Evolutionary conservation across 1,140 invertebrate genomes (phyloP).

Genomic region (Himalopsyche phryganea): DNA sequence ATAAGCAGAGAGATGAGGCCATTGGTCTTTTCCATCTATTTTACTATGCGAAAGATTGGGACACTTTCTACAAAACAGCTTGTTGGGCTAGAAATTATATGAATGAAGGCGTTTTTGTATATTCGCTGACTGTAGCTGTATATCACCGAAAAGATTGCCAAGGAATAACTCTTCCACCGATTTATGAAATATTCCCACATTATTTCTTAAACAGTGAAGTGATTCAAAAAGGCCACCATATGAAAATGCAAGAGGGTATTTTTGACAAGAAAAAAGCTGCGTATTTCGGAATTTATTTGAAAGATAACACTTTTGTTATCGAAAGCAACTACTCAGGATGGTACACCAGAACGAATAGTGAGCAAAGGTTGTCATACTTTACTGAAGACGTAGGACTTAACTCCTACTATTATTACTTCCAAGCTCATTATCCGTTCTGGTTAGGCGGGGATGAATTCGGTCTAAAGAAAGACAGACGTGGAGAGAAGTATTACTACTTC

Average conservation of each 20-base stretch:
- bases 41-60: conserved; percentile 57
- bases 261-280: too few relatives aligned
- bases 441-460: conserved; percentile 54
- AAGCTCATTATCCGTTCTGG: conserved; percentile 66
- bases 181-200: conserved; percentile 63
- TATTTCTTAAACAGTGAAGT: conserved; percentile 57
- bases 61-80: conserved; percentile 61
- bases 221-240: conserved; percentile 53
- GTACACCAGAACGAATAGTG: conserved; percentile 52
- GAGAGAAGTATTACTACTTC: conserved; percentile 59
- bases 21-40: conserved; percentile 50
- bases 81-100: conserved; percentile 55
- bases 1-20: conserved; percentile 46
- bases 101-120: conserved; percentile 61
- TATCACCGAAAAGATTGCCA: conserved; percentile 55
- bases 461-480: conserved; percentile 55
- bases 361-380: conserved; percentile 66
- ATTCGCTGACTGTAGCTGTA: conserved; percentile 57
- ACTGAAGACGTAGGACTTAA: conserved; percentile 69
- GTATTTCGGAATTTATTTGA: conserved; percentile 33
- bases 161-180: conserved; percentile 57
- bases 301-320: conserved; percentile 41
- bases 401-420: conserved; percentile 66
- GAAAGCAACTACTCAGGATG: conserved; percentile 57
- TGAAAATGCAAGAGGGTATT: conserved; percentile 54